A percentile compares a stretch with the other conserved stretches of the same genome.
Conservation (phyloP, 1,140 invertebrate genomes). For the Choristoneura fumiferana region DNA sequence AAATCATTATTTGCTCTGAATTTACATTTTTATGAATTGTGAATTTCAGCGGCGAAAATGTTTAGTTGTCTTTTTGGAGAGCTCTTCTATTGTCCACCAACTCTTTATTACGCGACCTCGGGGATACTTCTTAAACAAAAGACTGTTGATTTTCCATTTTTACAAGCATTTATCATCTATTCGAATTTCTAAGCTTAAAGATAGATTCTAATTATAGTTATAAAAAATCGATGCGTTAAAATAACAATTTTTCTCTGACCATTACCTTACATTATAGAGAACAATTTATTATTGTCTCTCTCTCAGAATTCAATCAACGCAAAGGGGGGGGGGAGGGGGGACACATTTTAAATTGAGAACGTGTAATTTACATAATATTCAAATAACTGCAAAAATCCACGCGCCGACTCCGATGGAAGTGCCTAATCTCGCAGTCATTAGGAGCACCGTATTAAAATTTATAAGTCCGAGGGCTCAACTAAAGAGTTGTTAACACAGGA, state of each 20-base stretch:
- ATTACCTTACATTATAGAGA: neutral
- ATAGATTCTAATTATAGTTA: no score
- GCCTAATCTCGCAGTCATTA: conserved; percentile 56
- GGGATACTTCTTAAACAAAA: conserved; percentile 7
- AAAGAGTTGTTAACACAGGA: conserved; percentile 71
- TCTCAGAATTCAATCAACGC: neutral
- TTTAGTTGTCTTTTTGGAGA: conserved; percentile 11
- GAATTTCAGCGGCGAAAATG: neutral
- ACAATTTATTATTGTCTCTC: conserved; percentile 2
- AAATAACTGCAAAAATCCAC: conserved; percentile 60
- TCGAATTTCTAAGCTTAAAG: no score
- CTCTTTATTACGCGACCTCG: neutral
- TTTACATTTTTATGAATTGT: conserved; percentile 2
- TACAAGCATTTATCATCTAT: no score
- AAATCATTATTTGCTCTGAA: conserved; percentile 4
- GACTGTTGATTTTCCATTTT: neutral
- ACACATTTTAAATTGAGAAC: conserved; percentile 2
- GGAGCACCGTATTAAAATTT: conserved; percentile 60
- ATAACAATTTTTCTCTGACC: neutral
- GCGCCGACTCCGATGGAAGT: conserved; percentile 21
- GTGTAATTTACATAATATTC: conserved; percentile 61
- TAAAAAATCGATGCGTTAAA: neutral
- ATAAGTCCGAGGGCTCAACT: conserved; percentile 42
- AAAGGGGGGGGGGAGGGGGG: neutral
- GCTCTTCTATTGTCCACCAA: conserved; percentile 7